Evolutionary conservation across 2,113 vertebrate genomes (phyloP).

Genomic region (Jacana jacana): DNA sequence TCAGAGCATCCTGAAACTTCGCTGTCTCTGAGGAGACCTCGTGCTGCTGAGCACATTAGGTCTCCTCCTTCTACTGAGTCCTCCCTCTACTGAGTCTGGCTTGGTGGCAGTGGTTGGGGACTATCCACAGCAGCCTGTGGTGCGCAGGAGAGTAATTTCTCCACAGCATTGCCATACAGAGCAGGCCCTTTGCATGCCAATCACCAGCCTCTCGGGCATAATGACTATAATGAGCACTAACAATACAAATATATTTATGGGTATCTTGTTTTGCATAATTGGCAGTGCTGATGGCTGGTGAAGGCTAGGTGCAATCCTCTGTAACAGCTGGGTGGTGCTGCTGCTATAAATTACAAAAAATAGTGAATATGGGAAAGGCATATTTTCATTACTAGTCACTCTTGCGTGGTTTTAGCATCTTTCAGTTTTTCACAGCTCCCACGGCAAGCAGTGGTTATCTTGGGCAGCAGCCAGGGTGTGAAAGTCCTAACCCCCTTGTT

Average conservation of each 20-base stretch:
- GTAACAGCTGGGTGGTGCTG: background rate
- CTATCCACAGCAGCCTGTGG: background rate
- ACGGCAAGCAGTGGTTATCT: background rate
- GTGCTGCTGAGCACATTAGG: fast-evolving
- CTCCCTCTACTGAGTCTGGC: background rate
- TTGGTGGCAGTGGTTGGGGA: background rate
- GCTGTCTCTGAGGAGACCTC: background rate
- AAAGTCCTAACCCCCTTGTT: background rate
- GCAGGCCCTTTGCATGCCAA: background rate
- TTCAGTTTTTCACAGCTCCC: background rate
- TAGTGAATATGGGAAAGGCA: background rate
- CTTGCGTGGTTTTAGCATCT: background rate
- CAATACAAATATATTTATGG: slow-evolving; percentile 40
- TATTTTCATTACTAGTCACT: background rate
- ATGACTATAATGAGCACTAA: slow-evolving; percentile 37
- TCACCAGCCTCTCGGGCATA: background rate
- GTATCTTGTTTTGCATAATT: slow-evolving; percentile 45
- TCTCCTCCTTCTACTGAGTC: background rate
- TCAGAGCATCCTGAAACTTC: background rate
- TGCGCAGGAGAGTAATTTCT: background rate
- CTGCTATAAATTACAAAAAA: background rate
- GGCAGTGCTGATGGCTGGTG: background rate
- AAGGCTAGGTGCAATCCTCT: background rate
- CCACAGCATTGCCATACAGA: background rate
- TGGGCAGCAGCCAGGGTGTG: background rate